Base-by-base conservation (phyloP, 2,888 invertebrate species). In the Globia sparganii region DNA sequence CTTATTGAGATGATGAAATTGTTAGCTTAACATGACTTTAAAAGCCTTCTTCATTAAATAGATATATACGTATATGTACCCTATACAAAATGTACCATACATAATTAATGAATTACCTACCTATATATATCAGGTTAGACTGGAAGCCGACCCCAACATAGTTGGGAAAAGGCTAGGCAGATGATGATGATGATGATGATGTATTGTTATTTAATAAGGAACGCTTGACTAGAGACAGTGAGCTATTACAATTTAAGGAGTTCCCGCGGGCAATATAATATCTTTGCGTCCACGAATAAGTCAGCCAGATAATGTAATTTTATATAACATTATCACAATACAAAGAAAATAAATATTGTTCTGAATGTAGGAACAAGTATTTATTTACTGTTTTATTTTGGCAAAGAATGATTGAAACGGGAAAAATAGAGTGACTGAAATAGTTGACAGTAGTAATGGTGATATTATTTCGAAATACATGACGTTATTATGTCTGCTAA, bases 1-100 rank as follows among this genome's bases (percentile, higher is more conserved):
- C 18, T 64, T 59, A 59, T 31, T 21, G 37, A 21, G 18, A 70
- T 46, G 25, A n/a, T 46, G 0, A 28, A n/a, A 64, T 28, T 34
- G 15, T 76, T 13, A 56, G 31, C 76, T 18, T 31, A n/a, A 58
- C 28, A 64, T 58, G 13, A 74, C 25, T 25, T 56, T 18, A n/a
- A 18, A 73, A n/a, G 31, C 28, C 28, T 6, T 6, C 15, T 49
- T 53, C 13, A 49, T 31, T 46, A 40, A 71, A 72, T 62, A n/a
- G 40, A 9, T 4, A 40, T 25, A 5, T 59, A 46, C n/a, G n/a
- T n/a, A n/a, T n/a, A 40, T n/a, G 9, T 49, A 46, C 28, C 15
- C 11, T 18, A 21, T 21, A 58, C 21, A 6, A 21, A 21, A 58
- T n/a, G 5, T 5, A 25, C 9, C 3, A 37, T 49, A 43, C 18